These are phyloP conservation scores for Plemyria rubiginata DNA, from an alignment of 2,888 invertebrate species.

Conservation along the genomic window DNA sequence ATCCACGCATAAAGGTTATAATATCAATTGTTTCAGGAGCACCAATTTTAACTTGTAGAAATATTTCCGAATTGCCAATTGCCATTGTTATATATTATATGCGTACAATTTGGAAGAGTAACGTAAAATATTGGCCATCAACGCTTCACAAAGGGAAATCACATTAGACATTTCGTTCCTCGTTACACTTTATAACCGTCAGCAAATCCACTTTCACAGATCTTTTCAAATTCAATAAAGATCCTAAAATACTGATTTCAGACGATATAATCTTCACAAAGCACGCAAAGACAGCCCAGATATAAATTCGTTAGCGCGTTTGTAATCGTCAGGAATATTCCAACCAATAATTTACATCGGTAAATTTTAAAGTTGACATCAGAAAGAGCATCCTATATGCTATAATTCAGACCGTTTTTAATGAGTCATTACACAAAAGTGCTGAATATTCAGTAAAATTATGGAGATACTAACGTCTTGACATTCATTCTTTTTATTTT, in stretches of 20 bases:
- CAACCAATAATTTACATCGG: slow-evolving; percentile 74
- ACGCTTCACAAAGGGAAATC: slow-evolving; percentile 25
- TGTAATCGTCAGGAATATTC: slow-evolving; percentile 79
- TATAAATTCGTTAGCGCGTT: slow-evolving; percentile 82
- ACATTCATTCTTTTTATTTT: slow-evolving; percentile 43
- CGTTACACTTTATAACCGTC: slow-evolving; percentile 66
- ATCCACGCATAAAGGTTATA: background rate
- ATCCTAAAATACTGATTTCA: slow-evolving; percentile 73
- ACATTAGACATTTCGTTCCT: slow-evolving; percentile 53
- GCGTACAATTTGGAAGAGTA: background rate
- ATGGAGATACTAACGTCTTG: slow-evolving; percentile 45
- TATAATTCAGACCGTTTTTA: slow-evolving; percentile 72
- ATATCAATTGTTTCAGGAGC: background rate
- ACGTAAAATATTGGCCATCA: slow-evolving; percentile 19
- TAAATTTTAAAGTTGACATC: slow-evolving; percentile 84
- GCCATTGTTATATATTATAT: background rate
- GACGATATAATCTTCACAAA: slow-evolving; percentile 71
- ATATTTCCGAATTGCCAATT: background rate
- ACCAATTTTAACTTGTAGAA: background rate
- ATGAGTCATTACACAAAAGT: slow-evolving; percentile 59
- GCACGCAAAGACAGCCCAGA: slow-evolving; percentile 70
- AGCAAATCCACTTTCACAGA: slow-evolving; percentile 67
- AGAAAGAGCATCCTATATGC: slow-evolving; percentile 82
- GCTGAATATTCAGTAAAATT: slow-evolving; percentile 44
- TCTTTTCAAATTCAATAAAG: slow-evolving; percentile 74